These are phyloP conservation scores for Malurus elegans DNA, from an alignment of 2,113 vertebrate genomes.

Conservation along the genomic window DNA sequence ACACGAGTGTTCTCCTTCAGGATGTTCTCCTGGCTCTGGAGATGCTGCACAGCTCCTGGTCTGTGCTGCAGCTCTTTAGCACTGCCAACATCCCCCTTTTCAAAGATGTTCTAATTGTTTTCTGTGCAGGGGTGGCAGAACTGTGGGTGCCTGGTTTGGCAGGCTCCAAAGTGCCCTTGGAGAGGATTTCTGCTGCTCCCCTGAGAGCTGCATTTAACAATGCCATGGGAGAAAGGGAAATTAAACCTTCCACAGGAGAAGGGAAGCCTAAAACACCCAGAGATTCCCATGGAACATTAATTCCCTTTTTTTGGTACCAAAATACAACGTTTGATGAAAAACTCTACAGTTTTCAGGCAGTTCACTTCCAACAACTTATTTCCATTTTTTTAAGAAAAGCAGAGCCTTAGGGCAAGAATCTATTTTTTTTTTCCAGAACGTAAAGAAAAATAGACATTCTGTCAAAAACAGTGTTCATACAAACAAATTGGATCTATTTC, in stretches of 20 bases:
- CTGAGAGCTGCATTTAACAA: not conserved
- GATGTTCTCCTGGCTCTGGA: not conserved
- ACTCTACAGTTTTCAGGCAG: not conserved
- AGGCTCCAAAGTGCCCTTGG: not conserved
- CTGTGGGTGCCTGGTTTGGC: not conserved
- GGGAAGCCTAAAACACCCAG: not conserved
- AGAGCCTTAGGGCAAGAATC: not conserved
- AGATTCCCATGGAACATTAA: not conserved
- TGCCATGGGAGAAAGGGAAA: not conserved
- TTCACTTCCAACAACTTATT: not conserved
- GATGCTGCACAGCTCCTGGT: not conserved
- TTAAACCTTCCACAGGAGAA: not conserved
- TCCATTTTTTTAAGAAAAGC: not conserved
- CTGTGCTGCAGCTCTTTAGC: not conserved
- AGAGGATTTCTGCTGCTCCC: not conserved
- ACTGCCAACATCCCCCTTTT: rapidly evolving
- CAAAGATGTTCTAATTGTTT: not conserved
- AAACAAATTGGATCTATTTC: not conserved
- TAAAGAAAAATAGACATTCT: not conserved
- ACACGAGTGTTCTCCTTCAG: not conserved
- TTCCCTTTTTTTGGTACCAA: not conserved
- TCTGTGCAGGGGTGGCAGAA: not conserved
- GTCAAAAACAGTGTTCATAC: not conserved
- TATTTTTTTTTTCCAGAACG: not conserved
- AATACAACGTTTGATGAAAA: not conserved